Evolutionary conservation across 2,888 invertebrate species (phyloP).

Genomic region (Serrognathus titanus): DNA sequence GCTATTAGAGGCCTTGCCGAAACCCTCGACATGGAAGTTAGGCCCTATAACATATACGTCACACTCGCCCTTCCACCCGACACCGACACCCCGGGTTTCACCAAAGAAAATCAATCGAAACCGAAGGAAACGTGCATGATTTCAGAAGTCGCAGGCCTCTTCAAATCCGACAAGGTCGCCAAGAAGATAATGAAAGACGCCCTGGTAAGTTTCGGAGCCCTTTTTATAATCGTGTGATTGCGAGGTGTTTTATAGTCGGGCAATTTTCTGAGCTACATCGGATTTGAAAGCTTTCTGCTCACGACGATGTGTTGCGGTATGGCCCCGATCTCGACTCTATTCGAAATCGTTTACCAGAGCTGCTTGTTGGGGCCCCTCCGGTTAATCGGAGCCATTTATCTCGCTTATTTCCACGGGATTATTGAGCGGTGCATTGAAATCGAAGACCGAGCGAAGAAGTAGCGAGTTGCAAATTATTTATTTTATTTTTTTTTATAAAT

Average conservation of each 20-base stretch:
- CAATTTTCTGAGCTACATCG: slow-evolving; percentile 79
- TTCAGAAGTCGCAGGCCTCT: slow-evolving; percentile 74
- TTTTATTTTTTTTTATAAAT: too few species aligned
- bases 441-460: too few species aligned
- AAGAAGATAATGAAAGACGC: slow-evolving; percentile 75
- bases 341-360: slow-evolving; percentile 65
- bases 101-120: slow-evolving; percentile 80
- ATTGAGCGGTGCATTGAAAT: slow-evolving; percentile 47
- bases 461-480: too few species aligned
- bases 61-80: slow-evolving; percentile 91
- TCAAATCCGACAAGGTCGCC: slow-evolving; percentile 76
- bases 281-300: slow-evolving; percentile 76
- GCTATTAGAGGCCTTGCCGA: slow-evolving; percentile 94
- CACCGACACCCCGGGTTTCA: slow-evolving; percentile 95
- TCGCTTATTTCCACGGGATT: slow-evolving; percentile 65
- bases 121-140: slow-evolving; percentile 85
- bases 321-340: slow-evolving; percentile 67
- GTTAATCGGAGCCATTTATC: slow-evolving; percentile 60
- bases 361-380: slow-evolving; percentile 69
- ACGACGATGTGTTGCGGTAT: slow-evolving; percentile 77
- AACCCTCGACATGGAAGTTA: slow-evolving; percentile 89
- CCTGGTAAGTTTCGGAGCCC: slow-evolving; percentile 53
- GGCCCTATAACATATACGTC: slow-evolving; percentile 75
- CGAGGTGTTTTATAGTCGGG: slow-evolving; percentile 61
- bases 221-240: slow-evolving; percentile 17